phyloP scores from a whole-genome alignment of 2,888 invertebrate genomes.

The Tuberolachnus salignus region DNA sequence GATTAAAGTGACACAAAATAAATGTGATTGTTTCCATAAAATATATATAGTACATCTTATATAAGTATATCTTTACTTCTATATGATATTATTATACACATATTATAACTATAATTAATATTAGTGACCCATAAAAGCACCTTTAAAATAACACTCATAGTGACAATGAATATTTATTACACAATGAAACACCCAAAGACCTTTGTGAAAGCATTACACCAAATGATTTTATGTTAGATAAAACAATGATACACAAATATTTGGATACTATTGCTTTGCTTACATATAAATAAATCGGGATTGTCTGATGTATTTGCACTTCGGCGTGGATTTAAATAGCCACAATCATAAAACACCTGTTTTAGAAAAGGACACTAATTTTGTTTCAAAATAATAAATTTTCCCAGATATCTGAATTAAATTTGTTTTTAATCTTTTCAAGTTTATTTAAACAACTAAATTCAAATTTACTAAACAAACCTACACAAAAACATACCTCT shows the following conservation, averaged over 20 bases:
- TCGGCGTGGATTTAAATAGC: constrained; percentile 45
- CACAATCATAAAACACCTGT: constrained; percentile 52
- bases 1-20: not conserved
- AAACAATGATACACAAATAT: constrained; percentile 35
- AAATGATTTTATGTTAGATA: constrained; percentile 19
- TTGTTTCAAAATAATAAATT: constrained; percentile 44
- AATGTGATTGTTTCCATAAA: constrained; percentile 21
- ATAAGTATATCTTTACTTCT: constrained; percentile 8
- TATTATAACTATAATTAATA: constrained; percentile 33
- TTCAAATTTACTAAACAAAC: constrained; percentile 7
- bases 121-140: constrained; percentile 45
- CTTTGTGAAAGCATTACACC: constrained; percentile 51
- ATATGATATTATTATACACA: constrained; percentile 9
- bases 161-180: constrained; percentile 39
- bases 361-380: constrained; percentile 53
- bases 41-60: constrained; percentile 28
- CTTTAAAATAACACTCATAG: constrained; percentile 31
- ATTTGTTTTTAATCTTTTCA: constrained; percentile 31
- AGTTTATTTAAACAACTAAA: not conserved
- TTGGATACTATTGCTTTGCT: constrained; percentile 45
- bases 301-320: constrained; percentile 37
- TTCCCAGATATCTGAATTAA: constrained; percentile 38
- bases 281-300: constrained; percentile 52
- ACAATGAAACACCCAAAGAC: constrained; percentile 46
- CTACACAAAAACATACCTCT: constrained; percentile 73